Evolutionary conservation across 2,113 vertebrate genomes (phyloP).

Genomic region (Protobothrops mucrosquamatus): DNA sequence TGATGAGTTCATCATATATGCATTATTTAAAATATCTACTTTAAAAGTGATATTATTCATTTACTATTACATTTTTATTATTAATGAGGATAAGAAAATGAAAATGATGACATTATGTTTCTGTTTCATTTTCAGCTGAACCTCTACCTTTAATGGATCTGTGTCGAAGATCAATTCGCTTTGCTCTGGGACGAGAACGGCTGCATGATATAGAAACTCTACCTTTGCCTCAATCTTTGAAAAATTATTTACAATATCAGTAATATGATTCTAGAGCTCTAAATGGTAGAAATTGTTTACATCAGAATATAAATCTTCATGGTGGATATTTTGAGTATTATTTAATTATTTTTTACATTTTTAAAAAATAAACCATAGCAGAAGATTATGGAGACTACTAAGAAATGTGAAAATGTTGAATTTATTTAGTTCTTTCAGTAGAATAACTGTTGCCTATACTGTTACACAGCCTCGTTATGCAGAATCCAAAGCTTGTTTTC

Average conservation of each 20-base stretch:
- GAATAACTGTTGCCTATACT: constrained; percentile 57
- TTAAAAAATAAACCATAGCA: constrained; percentile 64
- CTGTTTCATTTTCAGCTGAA: constrained; percentile 78
- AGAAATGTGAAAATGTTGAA: constrained; percentile 62
- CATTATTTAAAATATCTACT: neutral
- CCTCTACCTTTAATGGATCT: constrained; percentile 95
- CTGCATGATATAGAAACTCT: constrained; percentile 88
- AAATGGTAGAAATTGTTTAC: constrained; percentile 75
- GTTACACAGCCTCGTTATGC: constrained; percentile 55
- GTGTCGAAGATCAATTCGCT: constrained; percentile 89
- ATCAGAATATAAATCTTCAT: constrained; percentile 64
- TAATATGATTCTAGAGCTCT: constrained; percentile 68
- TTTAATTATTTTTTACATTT: constrained; percentile 67
- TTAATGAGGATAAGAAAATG: constrained; percentile 11
- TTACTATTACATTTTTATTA: neutral
- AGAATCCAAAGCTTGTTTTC: constrained; percentile 44
- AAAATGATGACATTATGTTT: constrained; percentile 7
- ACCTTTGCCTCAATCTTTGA: constrained; percentile 92
- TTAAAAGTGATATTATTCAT: neutral
- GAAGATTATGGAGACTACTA: constrained; percentile 65
- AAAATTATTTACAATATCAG: constrained; percentile 98
- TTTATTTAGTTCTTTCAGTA: constrained; percentile 41
- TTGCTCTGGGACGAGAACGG: constrained; percentile 88
- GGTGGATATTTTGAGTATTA: constrained; percentile 70
- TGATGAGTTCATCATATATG: neutral